Evolutionary conservation across 35 echinoderm and acorn worm species (phyloP).

Genomic region (Patiria miniata): DNA sequence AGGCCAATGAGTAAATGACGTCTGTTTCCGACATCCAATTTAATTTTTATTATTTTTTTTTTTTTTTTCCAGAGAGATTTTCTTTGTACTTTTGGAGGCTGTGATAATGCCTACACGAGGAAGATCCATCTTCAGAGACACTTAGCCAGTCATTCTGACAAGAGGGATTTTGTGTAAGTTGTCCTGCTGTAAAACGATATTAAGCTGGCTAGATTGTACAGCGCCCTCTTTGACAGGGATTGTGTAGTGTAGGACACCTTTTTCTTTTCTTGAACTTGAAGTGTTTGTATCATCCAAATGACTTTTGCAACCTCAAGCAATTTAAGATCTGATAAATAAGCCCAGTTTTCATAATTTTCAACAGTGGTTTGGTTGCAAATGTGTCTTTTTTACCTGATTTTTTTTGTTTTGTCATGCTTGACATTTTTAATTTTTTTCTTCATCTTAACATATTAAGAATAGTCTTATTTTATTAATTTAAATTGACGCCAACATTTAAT

Average conservation of each 20-base stretch:
- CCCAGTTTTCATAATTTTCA: neutral
- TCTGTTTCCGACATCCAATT: too few relatives aligned
- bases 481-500: too few relatives aligned
- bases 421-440: too few relatives aligned
- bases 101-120: slow-evolving; percentile 52
- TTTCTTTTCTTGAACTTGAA: neutral
- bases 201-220: neutral
- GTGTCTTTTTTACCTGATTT: too few relatives aligned
- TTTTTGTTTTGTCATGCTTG: too few relatives aligned
- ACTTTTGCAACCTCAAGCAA: neutral
- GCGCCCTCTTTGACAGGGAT: neutral
- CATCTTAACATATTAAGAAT: too few relatives aligned
- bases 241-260: neutral
- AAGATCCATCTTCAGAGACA: slow-evolving; percentile 64
- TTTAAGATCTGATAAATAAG: neutral
- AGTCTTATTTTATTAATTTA: too few relatives aligned
- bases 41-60: too few relatives aligned
- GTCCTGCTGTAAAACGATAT: neutral
- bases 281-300: neutral
- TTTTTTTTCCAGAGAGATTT: slow-evolving; percentile 48
- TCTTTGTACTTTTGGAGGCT: slow-evolving; percentile 49
- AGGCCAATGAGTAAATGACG: too few relatives aligned
- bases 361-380: too few relatives aligned
- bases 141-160: slow-evolving; percentile 35
- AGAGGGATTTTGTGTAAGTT: slow-evolving; percentile 62